These are phyloP conservation scores for Eupsilia transversa DNA, from an alignment of 2,888 invertebrate species.

Conservation along the genomic window DNA sequence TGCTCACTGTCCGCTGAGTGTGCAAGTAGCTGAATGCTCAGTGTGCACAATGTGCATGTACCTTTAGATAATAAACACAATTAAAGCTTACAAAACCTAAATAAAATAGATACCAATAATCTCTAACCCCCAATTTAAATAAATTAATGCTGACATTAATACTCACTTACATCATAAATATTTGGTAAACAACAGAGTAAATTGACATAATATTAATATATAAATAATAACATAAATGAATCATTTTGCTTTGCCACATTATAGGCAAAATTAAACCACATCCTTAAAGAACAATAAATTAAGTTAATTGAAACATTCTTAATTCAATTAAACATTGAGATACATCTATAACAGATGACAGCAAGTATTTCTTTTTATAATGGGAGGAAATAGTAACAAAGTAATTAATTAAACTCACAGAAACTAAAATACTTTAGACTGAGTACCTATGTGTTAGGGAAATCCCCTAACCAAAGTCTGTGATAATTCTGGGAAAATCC, in stretches of 20 bases:
- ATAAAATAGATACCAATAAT: background rate
- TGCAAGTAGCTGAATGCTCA: slow-evolving; percentile 7
- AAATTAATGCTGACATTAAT: too few relatives aligned
- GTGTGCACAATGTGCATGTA: background rate
- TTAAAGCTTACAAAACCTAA: background rate
- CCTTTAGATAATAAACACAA: background rate
- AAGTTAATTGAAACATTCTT: slow-evolving; percentile 13
- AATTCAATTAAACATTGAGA: slow-evolving; percentile 17
- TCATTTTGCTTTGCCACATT: background rate
- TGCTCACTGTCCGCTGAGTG: background rate
- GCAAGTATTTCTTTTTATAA: background rate
- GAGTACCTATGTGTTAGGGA: background rate
- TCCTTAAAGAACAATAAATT: slow-evolving; percentile 11
- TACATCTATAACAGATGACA: background rate
- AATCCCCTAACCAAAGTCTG: slow-evolving; percentile 16
- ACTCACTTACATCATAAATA: slow-evolving; percentile 6
- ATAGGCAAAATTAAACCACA: slow-evolving; percentile 9
- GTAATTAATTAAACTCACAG: too few relatives aligned
- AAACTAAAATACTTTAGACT: background rate
- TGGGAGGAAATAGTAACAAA: background rate
- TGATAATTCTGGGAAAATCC: slow-evolving; percentile 2
- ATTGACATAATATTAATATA: slow-evolving; percentile 4
- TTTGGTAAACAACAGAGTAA: background rate
- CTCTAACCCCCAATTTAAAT: background rate
- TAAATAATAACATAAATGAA: background rate